Base-by-base conservation (phyloP, 2,888 invertebrate genomes). In the Lepetodrilus schrolli region DNA sequence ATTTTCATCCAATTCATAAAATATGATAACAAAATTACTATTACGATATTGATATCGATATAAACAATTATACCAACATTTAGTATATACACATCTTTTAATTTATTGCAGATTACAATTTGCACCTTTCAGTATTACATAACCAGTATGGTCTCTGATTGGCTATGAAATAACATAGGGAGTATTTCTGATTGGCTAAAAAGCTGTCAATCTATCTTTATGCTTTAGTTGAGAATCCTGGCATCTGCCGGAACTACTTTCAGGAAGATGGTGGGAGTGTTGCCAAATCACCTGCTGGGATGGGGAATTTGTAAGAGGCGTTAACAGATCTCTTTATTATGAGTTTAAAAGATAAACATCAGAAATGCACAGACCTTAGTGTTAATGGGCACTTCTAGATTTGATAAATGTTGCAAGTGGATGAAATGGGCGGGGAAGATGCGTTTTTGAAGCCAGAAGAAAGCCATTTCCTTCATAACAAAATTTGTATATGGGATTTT, bases 291-390 rank as follows among this genome's bases (percentile, higher is more conserved):
- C 58, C 30, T 58, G 58, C 34, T 30, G 58, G 7, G 58, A 23
- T 8, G 30, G 58, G 34, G 58, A 58, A 58, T 58, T 58, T 58
- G 58, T 58, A n/a, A 58, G 58, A 58, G 58, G 58, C 34, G 58
- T 58, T 58, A 58, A 58, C 26, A 34, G 58, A 58, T 58, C 58
- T 58, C 58, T 58, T 58, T 58, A 58, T 58, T 58, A 58, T 34
- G 34, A 58, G 58, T 58, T 58, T 58, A 26, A 30, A 58, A 30
- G 58, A 58, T 58, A 58, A 58, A 58, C 58, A 58, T 30, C 58
- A 58, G 10, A 58, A n/a, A 58, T 30, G 30, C n/a, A 34, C 26
- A 58, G 34, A 10, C 17, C 17, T 17, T 30, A 30, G 58, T 13
- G 58, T 21, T 30, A 58, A 58, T 58, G 58, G 58, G 26, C 58